These are phyloP conservation scores for Accipiter virgatus DNA, from an alignment of 2,113 vertebrate genomes.

Conservation along the genomic window DNA sequence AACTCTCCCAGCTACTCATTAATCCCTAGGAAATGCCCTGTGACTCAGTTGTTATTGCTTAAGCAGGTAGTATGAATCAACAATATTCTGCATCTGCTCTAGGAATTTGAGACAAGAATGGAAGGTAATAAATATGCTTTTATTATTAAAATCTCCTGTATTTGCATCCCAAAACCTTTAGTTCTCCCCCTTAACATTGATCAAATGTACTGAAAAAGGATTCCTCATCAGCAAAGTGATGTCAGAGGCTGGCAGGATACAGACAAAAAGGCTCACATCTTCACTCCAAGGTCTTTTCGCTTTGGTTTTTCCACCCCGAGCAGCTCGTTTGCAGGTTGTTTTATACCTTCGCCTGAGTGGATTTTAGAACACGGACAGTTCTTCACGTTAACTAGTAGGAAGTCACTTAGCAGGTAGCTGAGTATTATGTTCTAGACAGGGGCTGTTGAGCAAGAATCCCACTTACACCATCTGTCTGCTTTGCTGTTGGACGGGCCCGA, in stretches of 20 bases:
- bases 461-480: neutral
- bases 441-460: neutral
- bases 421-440: neutral
- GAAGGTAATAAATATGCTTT: neutral
- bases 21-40: constrained; percentile 1
- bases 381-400: neutral
- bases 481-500: neutral
- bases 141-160: neutral
- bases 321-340: neutral
- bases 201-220: neutral
- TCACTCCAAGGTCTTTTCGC: neutral
- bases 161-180: neutral
- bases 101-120: neutral
- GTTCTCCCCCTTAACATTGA: neutral
- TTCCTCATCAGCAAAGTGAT: neutral
- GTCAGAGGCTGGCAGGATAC: neutral
- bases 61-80: neutral
- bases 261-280: neutral
- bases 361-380: neutral
- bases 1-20: neutral
- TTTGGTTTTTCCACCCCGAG: neutral
- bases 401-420: neutral
- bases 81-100: neutral
- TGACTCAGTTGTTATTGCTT: neutral
- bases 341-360: neutral